A percentile compares a stretch with the other conserved stretches of the same genome.
These are phyloP conservation scores for Erythrocercus mccallii DNA, from an alignment of 2,113 vertebrate species.

Conservation along the genomic window DNA sequence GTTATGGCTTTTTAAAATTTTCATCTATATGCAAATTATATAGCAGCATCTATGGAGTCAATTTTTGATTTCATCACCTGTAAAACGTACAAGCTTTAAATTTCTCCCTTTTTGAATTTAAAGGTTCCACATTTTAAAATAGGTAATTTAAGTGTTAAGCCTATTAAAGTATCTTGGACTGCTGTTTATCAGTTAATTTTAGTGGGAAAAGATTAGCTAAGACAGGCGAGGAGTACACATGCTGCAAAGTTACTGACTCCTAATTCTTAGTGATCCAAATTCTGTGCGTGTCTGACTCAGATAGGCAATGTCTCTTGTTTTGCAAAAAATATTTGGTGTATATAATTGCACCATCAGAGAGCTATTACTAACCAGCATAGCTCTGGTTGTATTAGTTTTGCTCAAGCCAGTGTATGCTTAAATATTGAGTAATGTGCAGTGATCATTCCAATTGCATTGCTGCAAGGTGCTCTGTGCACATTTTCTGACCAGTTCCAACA, in stretches of 20 bases:
- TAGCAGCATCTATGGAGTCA: neutral
- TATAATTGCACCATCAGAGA: neutral
- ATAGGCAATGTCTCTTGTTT: neutral
- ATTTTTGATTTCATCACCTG: neutral
- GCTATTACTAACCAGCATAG: neutral
- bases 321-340: neutral
- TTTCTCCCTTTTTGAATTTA: conserved; percentile 21
- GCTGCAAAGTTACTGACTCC: neutral
- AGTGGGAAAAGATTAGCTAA: neutral
- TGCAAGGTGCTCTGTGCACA: neutral
- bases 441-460: neutral
- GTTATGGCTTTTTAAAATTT: conserved; percentile 2
- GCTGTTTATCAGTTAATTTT: neutral
- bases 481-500: neutral
- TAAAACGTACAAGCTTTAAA: conserved; percentile 6
- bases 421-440: neutral
- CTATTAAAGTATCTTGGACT: neutral
- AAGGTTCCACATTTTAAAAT: conserved; percentile 27
- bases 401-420: neutral
- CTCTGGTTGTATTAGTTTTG: neutral
- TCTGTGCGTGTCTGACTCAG: neutral
- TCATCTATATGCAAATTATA: conserved; percentile 47
- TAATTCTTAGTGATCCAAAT: neutral
- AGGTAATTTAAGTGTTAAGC: conserved; percentile 18
- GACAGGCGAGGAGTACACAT: neutral